Evolutionary conservation across 1,140 invertebrate species (phyloP).

Genomic region (Penaeus indicus): DNA sequence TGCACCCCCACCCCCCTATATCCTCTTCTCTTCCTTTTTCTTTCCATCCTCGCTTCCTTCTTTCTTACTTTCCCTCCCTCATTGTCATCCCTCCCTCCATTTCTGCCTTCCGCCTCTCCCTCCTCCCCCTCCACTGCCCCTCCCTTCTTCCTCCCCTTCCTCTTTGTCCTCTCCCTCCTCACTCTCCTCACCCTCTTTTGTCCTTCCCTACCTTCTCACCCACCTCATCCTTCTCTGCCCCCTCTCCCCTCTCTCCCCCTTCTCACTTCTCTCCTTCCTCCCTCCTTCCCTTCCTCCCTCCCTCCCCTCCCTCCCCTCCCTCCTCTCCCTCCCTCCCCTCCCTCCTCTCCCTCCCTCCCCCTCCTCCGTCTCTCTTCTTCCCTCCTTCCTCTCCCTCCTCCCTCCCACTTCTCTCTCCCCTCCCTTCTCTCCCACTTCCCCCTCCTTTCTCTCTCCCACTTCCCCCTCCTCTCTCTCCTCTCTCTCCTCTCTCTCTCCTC

Average conservation of each 20-base stretch:
- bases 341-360: neutral
- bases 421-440: too few species aligned
- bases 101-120: too few species aligned
- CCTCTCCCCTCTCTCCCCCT: neutral
- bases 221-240: too few species aligned
- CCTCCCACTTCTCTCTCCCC: neutral
- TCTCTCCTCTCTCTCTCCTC: too few species aligned
- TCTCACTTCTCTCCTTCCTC: neutral
- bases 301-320: neutral
- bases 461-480: neutral
- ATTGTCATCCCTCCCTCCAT: too few species aligned
- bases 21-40: too few species aligned
- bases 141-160: neutral
- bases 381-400: neutral
- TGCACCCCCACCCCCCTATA: too few species aligned
- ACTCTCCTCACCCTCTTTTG: too few species aligned
- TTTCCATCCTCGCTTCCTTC: too few species aligned
- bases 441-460: neutral
- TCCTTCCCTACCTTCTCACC: too few species aligned
- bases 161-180: too few species aligned
- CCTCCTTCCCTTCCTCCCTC: neutral
- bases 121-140: neutral
- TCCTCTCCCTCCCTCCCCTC: neutral
- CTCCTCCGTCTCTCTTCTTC: neutral
- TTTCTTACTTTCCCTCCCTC: too few species aligned